Evolutionary conservation across 2,797 vertebrate genomes (phyloP).

Genomic region (Spea hammondii): DNA sequence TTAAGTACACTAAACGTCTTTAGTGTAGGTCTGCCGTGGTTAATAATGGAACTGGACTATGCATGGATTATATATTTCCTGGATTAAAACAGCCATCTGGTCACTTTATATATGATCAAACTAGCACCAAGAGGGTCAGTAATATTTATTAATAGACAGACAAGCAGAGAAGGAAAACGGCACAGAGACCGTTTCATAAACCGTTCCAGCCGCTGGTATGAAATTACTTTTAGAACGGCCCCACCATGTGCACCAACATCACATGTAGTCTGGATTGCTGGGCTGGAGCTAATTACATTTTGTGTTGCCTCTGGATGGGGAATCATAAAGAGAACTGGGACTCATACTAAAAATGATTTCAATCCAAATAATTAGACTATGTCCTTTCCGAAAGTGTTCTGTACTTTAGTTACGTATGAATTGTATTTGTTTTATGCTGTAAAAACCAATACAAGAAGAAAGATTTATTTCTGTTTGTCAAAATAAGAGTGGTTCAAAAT

Average conservation of each 20-base stretch:
- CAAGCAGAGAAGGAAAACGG: neutral
- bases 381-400: neutral
- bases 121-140: neutral
- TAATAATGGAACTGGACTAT: neutral
- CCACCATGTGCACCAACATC: neutral
- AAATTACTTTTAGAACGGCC: neutral
- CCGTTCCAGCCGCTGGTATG: neutral
- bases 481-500: too few species aligned
- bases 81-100: neutral
- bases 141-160: neutral
- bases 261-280: conserved; percentile 13
- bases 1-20: too few species aligned
- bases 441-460: too few species aligned
- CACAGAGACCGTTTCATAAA: neutral
- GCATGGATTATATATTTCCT: too few species aligned
- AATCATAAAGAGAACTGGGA: conserved; percentile 13
- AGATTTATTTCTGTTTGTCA: too few species aligned
- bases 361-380: conserved; percentile 4
- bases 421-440: too few species aligned
- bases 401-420: neutral
- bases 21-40: neutral
- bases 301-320: neutral
- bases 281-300: conserved; percentile 15
- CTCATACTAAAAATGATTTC: conserved; percentile 5
- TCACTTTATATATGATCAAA: neutral